Evolutionary conservation across 2,113 vertebrate genomes (phyloP).

Genomic region (Mustelus asterias): DNA sequence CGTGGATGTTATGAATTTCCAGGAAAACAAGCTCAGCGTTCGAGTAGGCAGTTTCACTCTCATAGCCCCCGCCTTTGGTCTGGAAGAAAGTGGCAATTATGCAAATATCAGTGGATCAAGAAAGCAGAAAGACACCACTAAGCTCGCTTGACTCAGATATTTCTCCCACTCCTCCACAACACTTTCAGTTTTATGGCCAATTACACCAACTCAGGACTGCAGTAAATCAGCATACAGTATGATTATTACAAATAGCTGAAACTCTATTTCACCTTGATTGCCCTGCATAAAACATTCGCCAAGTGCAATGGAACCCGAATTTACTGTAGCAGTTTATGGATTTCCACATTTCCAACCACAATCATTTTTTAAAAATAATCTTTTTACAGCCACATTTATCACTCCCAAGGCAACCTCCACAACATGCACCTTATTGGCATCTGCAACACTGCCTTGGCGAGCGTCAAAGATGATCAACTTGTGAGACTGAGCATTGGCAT

Average conservation of each 20-base stretch:
- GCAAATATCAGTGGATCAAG: neutral
- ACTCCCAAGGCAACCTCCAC: neutral
- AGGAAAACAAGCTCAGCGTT: slow-evolving; percentile 84
- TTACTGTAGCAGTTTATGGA: neutral
- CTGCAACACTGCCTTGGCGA: slow-evolving; percentile 77
- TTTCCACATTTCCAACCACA: neutral
- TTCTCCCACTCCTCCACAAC: neutral
- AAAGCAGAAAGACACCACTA: neutral
- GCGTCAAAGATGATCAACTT: slow-evolving; percentile 92
- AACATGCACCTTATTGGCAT: slow-evolving; percentile 77
- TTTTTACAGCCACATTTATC: neutral
- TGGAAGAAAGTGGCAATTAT: slow-evolving; percentile 48
- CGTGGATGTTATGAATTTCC: slow-evolving; percentile 95
- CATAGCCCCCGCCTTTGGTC: slow-evolving; percentile 90
- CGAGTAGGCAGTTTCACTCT: slow-evolving; percentile 82
- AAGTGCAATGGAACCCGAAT: neutral
- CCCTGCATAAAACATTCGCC: neutral
- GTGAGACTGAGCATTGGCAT: slow-evolving; percentile 94
- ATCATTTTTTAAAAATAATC: neutral
- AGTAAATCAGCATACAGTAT: no score
- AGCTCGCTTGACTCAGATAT: neutral
- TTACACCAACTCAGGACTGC: neutral
- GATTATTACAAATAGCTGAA: neutral
- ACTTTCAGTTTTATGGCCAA: neutral
- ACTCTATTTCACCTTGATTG: neutral